A percentile compares a stretch with the other conserved stretches of the same genome.
phyloP scores from a whole-genome alignment of 2,113 vertebrate genomes.

The Bubo scandiacus region DNA sequence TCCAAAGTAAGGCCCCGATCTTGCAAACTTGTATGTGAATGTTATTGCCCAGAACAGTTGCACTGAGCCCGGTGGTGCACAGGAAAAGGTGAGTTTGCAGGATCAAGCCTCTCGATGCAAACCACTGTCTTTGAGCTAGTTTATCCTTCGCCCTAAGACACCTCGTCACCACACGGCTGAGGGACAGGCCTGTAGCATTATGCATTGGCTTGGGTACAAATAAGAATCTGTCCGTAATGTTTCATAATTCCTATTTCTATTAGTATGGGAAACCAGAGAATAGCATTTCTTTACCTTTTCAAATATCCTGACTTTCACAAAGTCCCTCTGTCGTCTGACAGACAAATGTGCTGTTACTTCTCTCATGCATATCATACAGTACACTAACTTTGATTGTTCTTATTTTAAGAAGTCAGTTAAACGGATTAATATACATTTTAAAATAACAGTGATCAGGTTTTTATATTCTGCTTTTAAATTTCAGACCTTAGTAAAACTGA shows the following conservation, averaged over 20 bases:
- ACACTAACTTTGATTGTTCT: constrained; percentile 37
- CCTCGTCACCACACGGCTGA: not conserved
- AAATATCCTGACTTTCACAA: constrained; percentile 46
- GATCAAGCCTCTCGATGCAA: not conserved
- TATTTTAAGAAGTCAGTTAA: constrained; percentile 46
- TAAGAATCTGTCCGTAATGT: not conserved
- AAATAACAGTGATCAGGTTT: constrained; percentile 59
- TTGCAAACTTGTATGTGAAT: not conserved
- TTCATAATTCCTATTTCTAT: not conserved
- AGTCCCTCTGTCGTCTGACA: not conserved
- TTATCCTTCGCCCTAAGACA: not conserved
- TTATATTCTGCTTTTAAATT: constrained; percentile 34
- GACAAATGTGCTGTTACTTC: constrained; percentile 22
- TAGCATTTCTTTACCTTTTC: constrained; percentile 24
- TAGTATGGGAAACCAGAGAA: not conserved
- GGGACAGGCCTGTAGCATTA: not conserved
- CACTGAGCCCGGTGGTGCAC: not conserved
- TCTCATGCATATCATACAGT: constrained; percentile 22
- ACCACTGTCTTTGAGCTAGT: not conserved
- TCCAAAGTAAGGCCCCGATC: not conserved
- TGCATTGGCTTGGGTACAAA: not conserved
- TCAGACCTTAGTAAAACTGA: constrained; percentile 62
- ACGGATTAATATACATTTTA: constrained; percentile 41
- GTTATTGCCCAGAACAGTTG: not conserved
- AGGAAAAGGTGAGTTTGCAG: not conserved